Conservation (phyloP, 2,888 invertebrate genomes). For the Pandemis corylana region DNA sequence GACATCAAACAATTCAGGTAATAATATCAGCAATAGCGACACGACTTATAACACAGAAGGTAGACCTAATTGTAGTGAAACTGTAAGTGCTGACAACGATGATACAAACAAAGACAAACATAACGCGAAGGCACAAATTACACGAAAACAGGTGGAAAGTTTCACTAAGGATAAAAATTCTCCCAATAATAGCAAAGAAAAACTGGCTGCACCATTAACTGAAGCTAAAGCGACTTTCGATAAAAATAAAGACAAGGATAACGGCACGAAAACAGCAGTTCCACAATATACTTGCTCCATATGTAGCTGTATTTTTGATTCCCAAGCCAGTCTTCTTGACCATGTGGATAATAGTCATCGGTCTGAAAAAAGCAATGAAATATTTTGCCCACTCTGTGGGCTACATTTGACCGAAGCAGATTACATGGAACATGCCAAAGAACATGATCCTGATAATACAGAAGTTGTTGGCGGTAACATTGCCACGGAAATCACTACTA, state of each 20-base stretch:
- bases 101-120: no score
- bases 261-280: neutral
- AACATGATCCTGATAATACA: neutral
- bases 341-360: neutral
- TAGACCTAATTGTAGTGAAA: neutral
- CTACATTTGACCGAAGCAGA: neutral
- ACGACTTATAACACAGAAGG: neutral
- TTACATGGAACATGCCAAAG: neutral
- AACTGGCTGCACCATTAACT: no score
- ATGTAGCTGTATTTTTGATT: neutral
- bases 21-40: neutral
- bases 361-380: neutral
- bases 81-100: neutral
- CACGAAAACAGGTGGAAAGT: no score
- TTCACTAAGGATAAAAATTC: neutral
- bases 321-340: neutral
- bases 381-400: neutral
- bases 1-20: neutral
- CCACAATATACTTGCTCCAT: neutral
- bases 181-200: no score
- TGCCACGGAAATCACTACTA: no score
- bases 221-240: no score
- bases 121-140: neutral
- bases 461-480: no score
- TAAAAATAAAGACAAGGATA: neutral